Percentiles rank a stretch among this genome's conserved stretches.
Conservation (phyloP, 2,888 invertebrate species). For the Smittia sp. region DNA sequence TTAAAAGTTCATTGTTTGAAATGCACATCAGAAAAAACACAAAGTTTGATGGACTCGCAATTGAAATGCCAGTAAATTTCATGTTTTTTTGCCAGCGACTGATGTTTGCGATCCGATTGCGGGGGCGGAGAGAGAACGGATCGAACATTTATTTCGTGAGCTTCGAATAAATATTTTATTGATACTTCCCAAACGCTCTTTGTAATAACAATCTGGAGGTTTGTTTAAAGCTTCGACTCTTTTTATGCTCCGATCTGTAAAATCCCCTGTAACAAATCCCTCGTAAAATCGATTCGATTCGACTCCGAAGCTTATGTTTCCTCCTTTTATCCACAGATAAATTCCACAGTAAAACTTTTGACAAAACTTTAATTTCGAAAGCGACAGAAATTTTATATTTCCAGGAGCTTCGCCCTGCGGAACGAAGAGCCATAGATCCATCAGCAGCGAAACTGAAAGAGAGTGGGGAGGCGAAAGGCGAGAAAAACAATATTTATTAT, state of each 20-base stretch:
- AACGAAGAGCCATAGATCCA: background rate
- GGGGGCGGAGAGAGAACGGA: background rate
- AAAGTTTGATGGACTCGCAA: constrained; percentile 2
- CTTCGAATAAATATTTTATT: background rate
- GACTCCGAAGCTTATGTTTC: background rate
- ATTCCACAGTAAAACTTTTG: background rate
- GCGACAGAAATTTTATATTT: background rate
- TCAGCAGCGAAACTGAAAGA: background rate
- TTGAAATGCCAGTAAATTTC: background rate
- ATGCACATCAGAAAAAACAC: background rate
- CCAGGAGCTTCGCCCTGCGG: background rate
- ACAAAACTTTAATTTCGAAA: background rate
- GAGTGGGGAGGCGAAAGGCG: background rate
- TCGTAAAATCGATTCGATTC: background rate
- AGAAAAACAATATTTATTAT: constrained; percentile 26
- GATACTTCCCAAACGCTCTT: background rate
- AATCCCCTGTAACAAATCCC: background rate
- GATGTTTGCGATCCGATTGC: background rate
- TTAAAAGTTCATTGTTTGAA: constrained; percentile 5
- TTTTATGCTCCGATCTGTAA: background rate
- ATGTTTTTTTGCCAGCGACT: background rate
- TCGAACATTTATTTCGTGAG: background rate
- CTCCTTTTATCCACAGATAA: background rate
- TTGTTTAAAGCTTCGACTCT: background rate
- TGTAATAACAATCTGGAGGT: background rate